A percentile compares a stretch with the other conserved stretches of the same genome.
phyloP scores from a whole-genome alignment of 2,797 vertebrate genomes.

The Pipistrellus nathusii region DNA sequence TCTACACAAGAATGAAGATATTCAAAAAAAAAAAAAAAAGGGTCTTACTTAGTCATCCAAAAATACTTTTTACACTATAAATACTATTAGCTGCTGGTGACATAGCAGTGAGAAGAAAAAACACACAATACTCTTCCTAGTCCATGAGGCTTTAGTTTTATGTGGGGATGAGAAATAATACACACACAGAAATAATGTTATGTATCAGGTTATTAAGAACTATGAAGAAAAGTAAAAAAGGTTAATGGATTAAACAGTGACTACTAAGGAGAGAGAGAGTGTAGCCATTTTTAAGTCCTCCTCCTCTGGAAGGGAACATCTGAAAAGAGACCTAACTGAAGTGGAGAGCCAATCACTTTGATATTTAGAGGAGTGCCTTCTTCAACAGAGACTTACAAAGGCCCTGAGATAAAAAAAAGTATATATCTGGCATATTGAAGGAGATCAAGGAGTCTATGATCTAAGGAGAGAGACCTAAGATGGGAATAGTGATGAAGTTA shows the following conservation, averaged over 20 bases:
- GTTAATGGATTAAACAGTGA: slow-evolving; percentile 25
- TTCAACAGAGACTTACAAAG: not conserved
- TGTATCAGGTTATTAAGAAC: not conserved
- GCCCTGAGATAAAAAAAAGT: not conserved
- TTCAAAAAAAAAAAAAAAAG: slow-evolving; percentile 30
- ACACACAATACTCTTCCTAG: not conserved
- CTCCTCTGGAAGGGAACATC: not conserved
- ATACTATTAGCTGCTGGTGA: slow-evolving; percentile 6
- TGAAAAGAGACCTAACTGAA: not conserved
- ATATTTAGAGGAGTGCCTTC: not conserved
- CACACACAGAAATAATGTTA: not conserved
- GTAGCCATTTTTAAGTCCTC: not conserved
- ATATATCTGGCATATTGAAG: not conserved
- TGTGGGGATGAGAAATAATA: slow-evolving; percentile 12
- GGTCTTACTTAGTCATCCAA: slow-evolving; percentile 35
- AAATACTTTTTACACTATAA: slow-evolving; percentile 51
- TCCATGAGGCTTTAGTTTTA: slow-evolving; percentile 13
- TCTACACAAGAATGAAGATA: not conserved
- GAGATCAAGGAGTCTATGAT: not conserved
- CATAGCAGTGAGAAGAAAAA: not conserved
- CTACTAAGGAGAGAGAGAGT: not conserved
- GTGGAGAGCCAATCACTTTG: not conserved
- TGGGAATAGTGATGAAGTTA: not conserved
- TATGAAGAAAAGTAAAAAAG: slow-evolving; percentile 12
- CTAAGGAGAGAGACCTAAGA: not conserved